Base-by-base conservation (phyloP, 2,888 invertebrate species). In the Gastrophysa polygoni region DNA sequence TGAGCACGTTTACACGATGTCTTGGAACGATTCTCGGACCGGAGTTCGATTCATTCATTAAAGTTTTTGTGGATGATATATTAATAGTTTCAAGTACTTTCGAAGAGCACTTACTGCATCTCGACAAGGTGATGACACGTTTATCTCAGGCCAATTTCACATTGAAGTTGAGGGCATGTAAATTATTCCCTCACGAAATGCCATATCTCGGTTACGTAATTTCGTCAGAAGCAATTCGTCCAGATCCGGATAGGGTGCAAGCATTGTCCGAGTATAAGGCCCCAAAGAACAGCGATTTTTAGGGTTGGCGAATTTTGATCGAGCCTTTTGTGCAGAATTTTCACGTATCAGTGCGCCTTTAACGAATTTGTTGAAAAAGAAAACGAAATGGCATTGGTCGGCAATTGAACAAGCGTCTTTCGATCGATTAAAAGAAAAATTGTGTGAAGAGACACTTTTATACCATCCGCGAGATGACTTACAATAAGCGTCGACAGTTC, bases 251-350 rank as follows among this genome's bases (percentile, higher is more conserved):
- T 62, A 68, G 43, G 61, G 70, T 71, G 1, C 54, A 71, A 16
- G 65, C 68, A 0, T 75, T 77, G 17, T 16, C 43, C 24, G 58
- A 73, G 8, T 76, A 75, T 58, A 65, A 70, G 29, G 28, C 48
- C 8, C 75, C 76, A 0, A 47, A 51, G 32, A 76, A 73, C 63
- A 69, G 54, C 52, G 63, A 10, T 75, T 75, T 55, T n/a, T 74
- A 18, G 73, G 75, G 3, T 44, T 2, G 74, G 5, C 52, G 0
- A 64, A 64, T 3, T 75, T 67, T 56, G 72, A 51, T 43, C 20
- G 59, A 11, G 49, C 20, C 7, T 57, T 73, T 58, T 68, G 70
- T 2, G 18, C 29, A 11, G 21, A 57, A n/a, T 73, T 71, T 57
- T 57, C 70, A 1, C 47, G 48, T 0, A 59, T 69, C 6, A 67